phyloP scores from a whole-genome alignment of 2,113 vertebrate species.

The Tachycineta bicolor region DNA sequence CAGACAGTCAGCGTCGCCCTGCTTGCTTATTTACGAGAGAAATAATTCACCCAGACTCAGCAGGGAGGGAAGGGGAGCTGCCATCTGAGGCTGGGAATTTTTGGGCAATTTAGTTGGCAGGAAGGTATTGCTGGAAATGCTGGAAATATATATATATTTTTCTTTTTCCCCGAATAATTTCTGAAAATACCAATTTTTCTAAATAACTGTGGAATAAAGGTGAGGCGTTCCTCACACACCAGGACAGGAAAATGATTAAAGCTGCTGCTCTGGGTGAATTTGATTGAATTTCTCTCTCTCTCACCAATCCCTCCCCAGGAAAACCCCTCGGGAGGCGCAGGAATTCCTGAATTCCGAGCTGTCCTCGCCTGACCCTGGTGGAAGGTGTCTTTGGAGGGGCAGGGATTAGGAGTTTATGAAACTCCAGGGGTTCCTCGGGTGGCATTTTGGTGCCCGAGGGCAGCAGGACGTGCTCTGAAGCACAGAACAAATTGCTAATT shows the following conservation, averaged over 20 bases:
- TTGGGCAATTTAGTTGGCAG: background rate
- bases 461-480: accelerated
- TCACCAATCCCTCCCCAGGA: accelerated
- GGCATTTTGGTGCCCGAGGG: background rate
- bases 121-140: background rate
- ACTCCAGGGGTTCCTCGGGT: background rate
- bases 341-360: background rate
- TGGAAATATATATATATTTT: too few relatives aligned
- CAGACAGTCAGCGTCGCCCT: background rate
- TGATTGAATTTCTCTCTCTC: background rate
- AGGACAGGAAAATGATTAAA: background rate
- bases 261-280: background rate
- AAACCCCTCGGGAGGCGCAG: background rate
- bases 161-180: too few relatives aligned
- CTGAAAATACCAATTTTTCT: background rate
- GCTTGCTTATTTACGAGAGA: background rate
- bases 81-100: background rate
- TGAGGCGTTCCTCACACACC: background rate
- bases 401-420: accelerated
- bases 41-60: background rate
- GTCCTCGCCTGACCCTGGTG: accelerated
- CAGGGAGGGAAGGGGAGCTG: background rate
- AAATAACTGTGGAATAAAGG: background rate
- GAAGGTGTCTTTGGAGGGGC: accelerated
- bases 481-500: background rate